Conservation (phyloP, 2,888 invertebrate species). For the Selenia dentaria region DNA sequence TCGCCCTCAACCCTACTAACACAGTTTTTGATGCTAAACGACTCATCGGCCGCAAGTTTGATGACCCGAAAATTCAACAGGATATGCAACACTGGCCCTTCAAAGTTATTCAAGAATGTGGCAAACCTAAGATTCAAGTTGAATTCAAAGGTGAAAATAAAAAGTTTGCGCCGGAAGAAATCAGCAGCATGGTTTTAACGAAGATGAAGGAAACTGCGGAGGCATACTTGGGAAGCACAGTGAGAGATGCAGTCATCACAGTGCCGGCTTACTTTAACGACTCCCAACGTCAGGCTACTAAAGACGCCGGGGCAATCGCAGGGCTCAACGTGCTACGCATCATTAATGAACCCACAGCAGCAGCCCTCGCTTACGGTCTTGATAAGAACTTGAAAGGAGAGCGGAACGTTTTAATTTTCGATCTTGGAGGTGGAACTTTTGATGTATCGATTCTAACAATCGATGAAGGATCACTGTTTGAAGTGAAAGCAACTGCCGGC, state of each 20-base stretch:
- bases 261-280: conserved; percentile 93
- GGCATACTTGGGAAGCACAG: conserved; percentile 87
- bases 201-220: conserved; percentile 88
- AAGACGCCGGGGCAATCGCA: conserved; percentile 92
- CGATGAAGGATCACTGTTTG: conserved; percentile 90
- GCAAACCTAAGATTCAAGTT: conserved; percentile 88
- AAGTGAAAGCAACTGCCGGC: conserved; percentile 92
- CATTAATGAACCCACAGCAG: conserved; percentile 93
- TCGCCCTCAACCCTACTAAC: conserved; percentile 90
- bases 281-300: conserved; percentile 90
- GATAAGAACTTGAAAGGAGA: conserved; percentile 87
- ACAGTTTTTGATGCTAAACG: conserved; percentile 90
- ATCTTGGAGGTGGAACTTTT: conserved; percentile 88
- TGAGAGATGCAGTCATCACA: conserved; percentile 91
- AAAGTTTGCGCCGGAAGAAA: conserved; percentile 88
- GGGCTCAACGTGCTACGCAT: conserved; percentile 92
- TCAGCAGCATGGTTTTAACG: conserved; percentile 87
- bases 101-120: conserved; percentile 86
- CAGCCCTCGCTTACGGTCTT: conserved; percentile 89
- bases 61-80: conserved; percentile 89
- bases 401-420: conserved; percentile 87
- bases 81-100: conserved; percentile 95
- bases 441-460: conserved; percentile 94
- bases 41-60: conserved; percentile 91
- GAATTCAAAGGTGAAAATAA: conserved; percentile 87